phyloP scores from a whole-genome alignment of 2,888 invertebrate genomes.

The Smittia aterrima region DNA sequence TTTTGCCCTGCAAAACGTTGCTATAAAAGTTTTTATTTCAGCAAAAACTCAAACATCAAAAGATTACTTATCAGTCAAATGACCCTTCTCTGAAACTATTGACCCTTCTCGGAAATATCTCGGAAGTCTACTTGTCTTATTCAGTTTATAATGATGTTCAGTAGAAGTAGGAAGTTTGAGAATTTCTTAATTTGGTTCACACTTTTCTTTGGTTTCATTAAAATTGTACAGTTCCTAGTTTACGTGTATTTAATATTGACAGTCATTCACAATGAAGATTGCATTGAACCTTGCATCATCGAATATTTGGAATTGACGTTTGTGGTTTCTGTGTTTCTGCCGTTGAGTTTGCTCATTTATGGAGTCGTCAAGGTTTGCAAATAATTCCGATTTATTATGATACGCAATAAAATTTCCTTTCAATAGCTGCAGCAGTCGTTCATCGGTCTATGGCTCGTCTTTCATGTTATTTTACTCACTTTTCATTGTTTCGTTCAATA shows the following conservation, averaged over 20 bases:
- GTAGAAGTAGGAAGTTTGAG: neutral
- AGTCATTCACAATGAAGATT: neutral
- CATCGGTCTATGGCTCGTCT: conserved; percentile 24
- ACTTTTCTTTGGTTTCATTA: neutral
- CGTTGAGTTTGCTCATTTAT: neutral
- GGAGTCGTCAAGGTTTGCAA: conserved; percentile 17
- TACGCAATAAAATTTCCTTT: neutral
- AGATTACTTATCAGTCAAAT: no score
- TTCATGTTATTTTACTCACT: neutral
- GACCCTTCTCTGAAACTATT: no score
- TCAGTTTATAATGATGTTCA: neutral
- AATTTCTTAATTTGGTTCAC: neutral
- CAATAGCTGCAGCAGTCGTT: conserved; percentile 13
- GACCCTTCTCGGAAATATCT: neutral
- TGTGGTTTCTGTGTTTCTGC: neutral
- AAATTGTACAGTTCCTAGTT: neutral
- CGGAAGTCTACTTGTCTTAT: neutral
- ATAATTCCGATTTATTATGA: neutral
- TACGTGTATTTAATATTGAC: neutral
- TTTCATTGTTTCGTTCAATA: conserved; percentile 12
- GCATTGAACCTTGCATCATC: neutral
- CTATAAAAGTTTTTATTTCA: no score
- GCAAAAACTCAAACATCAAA: no score
- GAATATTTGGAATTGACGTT: conserved; percentile 28
- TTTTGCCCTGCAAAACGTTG: no score